These are phyloP conservation scores for Bhutanitis thaidina DNA, from an alignment of 2,888 invertebrate genomes.

Conservation along the genomic window DNA sequence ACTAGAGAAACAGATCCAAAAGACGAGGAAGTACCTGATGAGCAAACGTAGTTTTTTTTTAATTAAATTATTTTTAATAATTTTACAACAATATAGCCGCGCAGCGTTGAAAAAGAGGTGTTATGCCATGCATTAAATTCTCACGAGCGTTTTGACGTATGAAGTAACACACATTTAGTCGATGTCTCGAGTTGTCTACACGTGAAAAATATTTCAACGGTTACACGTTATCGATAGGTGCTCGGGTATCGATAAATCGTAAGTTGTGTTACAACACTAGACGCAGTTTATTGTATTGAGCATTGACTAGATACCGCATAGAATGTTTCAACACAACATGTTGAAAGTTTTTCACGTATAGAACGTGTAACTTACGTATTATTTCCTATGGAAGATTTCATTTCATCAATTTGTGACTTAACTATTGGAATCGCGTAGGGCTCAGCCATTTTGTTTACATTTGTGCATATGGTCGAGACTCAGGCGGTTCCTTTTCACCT, in stretches of 20 bases:
- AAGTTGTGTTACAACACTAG: conserved; percentile 40
- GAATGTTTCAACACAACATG: conserved; percentile 30
- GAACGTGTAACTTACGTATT: conserved; percentile 67
- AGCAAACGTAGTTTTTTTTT: conserved; percentile 59
- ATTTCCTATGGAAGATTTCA: conserved; percentile 75
- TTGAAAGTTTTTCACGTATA: conserved; percentile 57
- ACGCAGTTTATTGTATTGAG: conserved; percentile 62
- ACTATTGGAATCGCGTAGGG: conserved; percentile 58
- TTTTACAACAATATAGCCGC: conserved; percentile 62
- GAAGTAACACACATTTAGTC: conserved; percentile 76
- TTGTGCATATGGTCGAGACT: conserved; percentile 63
- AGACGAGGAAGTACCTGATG: conserved; percentile 69
- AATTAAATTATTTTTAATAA: conserved; percentile 38
- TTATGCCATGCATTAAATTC: conserved; percentile 46
- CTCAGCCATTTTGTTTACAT: conserved; percentile 50
- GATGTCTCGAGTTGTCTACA: conserved; percentile 67
- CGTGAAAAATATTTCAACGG: conserved; percentile 55
- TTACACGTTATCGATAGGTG: conserved; percentile 17
- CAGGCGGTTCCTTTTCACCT: conserved; percentile 49
- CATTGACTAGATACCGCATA: conserved; percentile 50
- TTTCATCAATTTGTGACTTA: conserved; percentile 67
- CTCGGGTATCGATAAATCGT: conserved; percentile 23
- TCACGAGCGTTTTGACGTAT: conserved; percentile 53
- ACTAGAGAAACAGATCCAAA: conserved; percentile 70
- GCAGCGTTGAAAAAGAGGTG: conserved; percentile 46